Percentiles rank a stretch among this genome's conserved stretches.
phyloP scores from a whole-genome alignment of 2,797 vertebrate genomes.

The Malacoctenus gilli region DNA sequence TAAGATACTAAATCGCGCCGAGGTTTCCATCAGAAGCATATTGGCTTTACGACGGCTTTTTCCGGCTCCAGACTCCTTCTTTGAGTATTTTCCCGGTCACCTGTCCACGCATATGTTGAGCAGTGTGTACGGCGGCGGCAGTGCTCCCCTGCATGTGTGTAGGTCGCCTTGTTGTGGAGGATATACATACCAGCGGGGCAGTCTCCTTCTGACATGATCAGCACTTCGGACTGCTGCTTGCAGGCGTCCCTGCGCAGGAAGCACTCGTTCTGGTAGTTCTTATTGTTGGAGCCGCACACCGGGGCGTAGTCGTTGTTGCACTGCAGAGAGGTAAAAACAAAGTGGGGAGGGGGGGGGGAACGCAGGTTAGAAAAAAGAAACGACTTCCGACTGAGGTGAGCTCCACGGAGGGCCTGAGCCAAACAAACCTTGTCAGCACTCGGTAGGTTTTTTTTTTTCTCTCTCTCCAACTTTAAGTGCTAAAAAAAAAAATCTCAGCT shows the following conservation, averaged over 20 bases:
- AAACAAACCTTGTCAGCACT: not conserved
- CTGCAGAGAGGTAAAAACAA: constrained; percentile 69
- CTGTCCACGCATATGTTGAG: constrained; percentile 14
- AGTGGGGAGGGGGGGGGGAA: not conserved
- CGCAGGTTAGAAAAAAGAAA: not conserved
- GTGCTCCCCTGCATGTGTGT: constrained; percentile 1
- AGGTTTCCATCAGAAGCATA: too few relatives aligned
- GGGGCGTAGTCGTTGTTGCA: constrained; percentile 98
- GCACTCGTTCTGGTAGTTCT: constrained; percentile 98
- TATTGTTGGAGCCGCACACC: constrained; percentile 97
- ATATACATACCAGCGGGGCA: constrained; percentile 90
- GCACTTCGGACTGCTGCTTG: constrained; percentile 97
- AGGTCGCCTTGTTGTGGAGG: constrained; percentile 17
- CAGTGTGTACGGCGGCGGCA: not conserved
- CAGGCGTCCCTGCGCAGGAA: constrained; percentile 95
- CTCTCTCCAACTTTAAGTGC: too few relatives aligned
- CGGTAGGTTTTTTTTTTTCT: too few relatives aligned
- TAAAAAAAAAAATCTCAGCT: not conserved
- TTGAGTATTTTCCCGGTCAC: constrained; percentile 2
- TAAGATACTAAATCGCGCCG: too few relatives aligned
- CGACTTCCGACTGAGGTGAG: too few relatives aligned
- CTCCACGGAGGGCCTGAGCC: too few relatives aligned
- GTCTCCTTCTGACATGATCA: constrained; percentile 91
- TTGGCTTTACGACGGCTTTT: too few relatives aligned
- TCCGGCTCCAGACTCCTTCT: not conserved